A percentile compares a stretch with the other conserved stretches of the same genome.
Evolutionary conservation across 2,113 vertebrate genomes (phyloP).

Genomic region (Brachyistius frenatus): DNA sequence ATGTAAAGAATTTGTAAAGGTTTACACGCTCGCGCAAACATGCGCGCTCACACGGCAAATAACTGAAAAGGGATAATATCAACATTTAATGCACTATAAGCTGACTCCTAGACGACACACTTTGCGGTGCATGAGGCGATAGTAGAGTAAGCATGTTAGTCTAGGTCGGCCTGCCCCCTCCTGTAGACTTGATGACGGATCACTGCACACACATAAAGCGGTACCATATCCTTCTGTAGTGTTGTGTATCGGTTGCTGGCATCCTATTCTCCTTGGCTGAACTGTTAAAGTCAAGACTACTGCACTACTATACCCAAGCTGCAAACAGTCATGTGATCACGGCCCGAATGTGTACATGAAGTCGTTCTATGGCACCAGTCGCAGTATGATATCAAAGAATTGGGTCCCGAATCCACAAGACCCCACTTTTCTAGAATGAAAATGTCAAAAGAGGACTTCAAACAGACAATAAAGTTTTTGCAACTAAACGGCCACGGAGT

Average conservation of each 20-base stretch:
- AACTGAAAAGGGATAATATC: slow-evolving; percentile 69
- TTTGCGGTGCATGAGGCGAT: slow-evolving; percentile 77
- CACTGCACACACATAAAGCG: slow-evolving; percentile 47
- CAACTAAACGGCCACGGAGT: slow-evolving; percentile 48
- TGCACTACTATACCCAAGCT: slow-evolving; percentile 69
- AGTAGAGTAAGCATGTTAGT: slow-evolving; percentile 79
- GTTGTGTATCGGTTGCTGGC: slow-evolving; percentile 60
- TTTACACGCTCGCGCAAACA: slow-evolving; percentile 57
- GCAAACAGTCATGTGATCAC: slow-evolving; percentile 71
- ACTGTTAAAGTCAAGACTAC: slow-evolving; percentile 42
- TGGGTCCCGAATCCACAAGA: slow-evolving; percentile 42
- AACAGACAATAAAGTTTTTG: slow-evolving; percentile 83
- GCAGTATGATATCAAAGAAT: slow-evolving; percentile 56
- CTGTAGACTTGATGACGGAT: slow-evolving; percentile 68
- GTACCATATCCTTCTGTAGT: slow-evolving; percentile 49
- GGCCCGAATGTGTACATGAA: slow-evolving; percentile 52
- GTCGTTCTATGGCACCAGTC: slow-evolving; percentile 43
- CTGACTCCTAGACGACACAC: slow-evolving; percentile 73
- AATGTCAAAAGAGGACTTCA: slow-evolving; percentile 66
- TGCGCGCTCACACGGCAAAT: background rate
- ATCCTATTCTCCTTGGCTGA: slow-evolving; percentile 35
- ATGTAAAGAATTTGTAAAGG: slow-evolving; percentile 72
- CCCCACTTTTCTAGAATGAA: slow-evolving; percentile 80
- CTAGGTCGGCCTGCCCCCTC: slow-evolving; percentile 69
- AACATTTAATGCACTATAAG: slow-evolving; percentile 79